Evolutionary conservation across 1,140 invertebrate genomes (phyloP).

Genomic region (Trypoxylus dichotomus): DNA sequence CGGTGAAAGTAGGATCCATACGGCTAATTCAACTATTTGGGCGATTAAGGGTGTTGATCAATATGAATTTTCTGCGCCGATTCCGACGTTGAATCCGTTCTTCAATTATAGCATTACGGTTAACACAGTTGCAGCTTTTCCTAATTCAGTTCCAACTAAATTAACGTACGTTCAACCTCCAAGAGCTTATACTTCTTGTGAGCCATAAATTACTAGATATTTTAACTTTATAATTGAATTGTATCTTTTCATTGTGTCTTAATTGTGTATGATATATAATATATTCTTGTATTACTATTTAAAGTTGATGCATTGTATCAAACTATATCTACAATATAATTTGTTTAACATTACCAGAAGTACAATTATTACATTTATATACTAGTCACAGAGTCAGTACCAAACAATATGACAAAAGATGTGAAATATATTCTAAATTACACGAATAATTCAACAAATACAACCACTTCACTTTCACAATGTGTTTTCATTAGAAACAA

Average conservation of each 20-base stretch:
- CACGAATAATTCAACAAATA: too few species aligned
- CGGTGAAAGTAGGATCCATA: not conserved
- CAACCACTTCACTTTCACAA: too few species aligned
- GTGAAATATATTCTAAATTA: too few species aligned
- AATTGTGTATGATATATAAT: too few species aligned
- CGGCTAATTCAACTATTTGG: not conserved
- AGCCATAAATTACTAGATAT: not conserved
- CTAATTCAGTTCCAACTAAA: conserved; percentile 39
- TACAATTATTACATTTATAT: too few species aligned
- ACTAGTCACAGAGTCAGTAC: too few species aligned
- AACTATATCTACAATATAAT: too few species aligned
- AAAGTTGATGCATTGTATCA: too few species aligned
- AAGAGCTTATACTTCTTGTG: not conserved
- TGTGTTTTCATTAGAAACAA: too few species aligned
- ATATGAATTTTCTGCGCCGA: not conserved
- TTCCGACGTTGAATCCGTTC: not conserved
- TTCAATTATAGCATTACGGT: not conserved
- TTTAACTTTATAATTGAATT: not conserved
- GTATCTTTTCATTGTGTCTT: not conserved
- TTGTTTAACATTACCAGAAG: too few species aligned
- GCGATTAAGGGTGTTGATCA: not conserved
- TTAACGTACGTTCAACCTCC: not conserved
- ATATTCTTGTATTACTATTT: too few species aligned
- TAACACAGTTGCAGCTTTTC: conserved; percentile 36
- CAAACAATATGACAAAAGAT: too few species aligned